These are phyloP conservation scores for Antrozous pallidus DNA, from an alignment of 2,797 vertebrate genomes.

Conservation along the genomic window DNA sequence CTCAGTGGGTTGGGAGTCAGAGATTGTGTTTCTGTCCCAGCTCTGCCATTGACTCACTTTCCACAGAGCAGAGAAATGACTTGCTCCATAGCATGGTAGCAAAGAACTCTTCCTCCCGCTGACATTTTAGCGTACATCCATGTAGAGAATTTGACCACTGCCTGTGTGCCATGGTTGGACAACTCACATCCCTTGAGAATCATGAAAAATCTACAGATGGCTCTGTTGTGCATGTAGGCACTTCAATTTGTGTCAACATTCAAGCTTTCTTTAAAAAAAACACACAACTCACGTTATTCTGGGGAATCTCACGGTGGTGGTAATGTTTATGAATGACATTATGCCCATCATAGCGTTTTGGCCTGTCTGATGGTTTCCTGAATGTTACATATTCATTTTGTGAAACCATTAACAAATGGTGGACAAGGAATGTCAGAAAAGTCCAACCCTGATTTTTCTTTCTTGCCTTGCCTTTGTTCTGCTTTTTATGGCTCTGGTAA, in stretches of 20 bases:
- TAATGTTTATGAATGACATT: slow-evolving; percentile 27
- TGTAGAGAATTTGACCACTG: not conserved
- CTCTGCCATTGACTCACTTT: not conserved
- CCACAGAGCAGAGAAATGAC: not conserved
- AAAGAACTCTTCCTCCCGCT: not conserved
- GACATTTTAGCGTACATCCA: not conserved
- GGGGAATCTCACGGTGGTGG: not conserved
- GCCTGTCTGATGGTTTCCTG: not conserved
- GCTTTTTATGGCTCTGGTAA: slow-evolving; percentile 63
- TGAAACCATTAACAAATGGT: not conserved
- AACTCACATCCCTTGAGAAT: not conserved
- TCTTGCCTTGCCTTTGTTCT: slow-evolving; percentile 74
- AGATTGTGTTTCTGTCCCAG: not conserved
- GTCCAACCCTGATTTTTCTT: slow-evolving; percentile 46
- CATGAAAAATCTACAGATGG: not conserved
- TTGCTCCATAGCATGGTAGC: not conserved
- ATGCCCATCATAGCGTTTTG: not conserved
- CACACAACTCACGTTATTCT: not conserved
- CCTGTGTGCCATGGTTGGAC: not conserved
- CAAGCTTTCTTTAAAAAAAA: slow-evolving; percentile 14
- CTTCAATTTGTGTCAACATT: slow-evolving; percentile 25
- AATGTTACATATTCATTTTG: slow-evolving; percentile 23
- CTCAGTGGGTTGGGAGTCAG: not conserved
- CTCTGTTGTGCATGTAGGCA: not conserved
- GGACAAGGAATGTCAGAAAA: slow-evolving; percentile 23